These are phyloP conservation scores for Uropetala carovei DNA, from an alignment of 2,888 invertebrate genomes.

Conservation along the genomic window DNA sequence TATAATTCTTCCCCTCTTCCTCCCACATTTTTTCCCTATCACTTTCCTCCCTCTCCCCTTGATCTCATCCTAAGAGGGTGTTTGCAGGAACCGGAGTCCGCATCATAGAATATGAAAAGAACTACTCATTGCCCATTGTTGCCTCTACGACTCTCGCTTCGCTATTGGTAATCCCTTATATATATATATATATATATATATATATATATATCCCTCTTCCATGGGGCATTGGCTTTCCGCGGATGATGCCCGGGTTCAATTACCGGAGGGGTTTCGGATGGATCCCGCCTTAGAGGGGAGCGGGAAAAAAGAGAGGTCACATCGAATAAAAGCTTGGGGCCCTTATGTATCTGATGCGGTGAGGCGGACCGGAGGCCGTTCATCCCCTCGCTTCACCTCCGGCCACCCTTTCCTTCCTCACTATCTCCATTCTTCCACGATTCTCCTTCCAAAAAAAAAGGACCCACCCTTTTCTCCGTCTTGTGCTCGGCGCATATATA, in stretches of 20 bases:
- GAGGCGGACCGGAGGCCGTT: neutral
- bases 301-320: neutral
- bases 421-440: neutral
- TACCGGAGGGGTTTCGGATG: neutral
- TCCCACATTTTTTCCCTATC: neutral
- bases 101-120: neutral
- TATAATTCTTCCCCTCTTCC: neutral
- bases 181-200: too few species aligned
- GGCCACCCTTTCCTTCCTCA: neutral
- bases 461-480: slow-evolving; percentile 3
- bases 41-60: neutral
- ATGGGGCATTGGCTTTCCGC: neutral
- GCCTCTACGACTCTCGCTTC: neutral
- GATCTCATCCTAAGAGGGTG: neutral
- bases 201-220: too few species aligned
- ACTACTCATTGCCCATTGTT: neutral
- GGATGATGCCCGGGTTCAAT: neutral
- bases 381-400: neutral
- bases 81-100: neutral
- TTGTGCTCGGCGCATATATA: neutral
- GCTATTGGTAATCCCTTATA: neutral
- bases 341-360: slow-evolving; percentile 32
- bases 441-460: neutral
- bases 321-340: neutral
- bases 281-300: neutral